Percentiles rank a stretch among this genome's conserved stretches.
Evolutionary conservation across 2,888 invertebrate species (phyloP).

Genomic region (Antitype chi): DNA sequence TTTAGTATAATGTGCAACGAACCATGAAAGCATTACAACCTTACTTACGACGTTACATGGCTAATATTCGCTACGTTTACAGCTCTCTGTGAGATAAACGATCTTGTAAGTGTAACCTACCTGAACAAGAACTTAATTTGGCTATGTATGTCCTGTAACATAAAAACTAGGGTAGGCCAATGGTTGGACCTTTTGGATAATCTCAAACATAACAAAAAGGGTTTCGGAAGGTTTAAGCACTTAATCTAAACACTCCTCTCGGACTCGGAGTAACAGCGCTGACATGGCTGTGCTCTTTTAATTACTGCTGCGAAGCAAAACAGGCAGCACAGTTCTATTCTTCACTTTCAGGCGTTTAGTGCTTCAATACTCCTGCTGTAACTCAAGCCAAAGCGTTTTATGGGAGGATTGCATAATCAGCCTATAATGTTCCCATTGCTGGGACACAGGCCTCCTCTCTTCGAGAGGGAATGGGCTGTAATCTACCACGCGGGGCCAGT

Average conservation of each 20-base stretch:
- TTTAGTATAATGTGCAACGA: slow-evolving; percentile 76
- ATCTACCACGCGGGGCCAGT: too few species aligned
- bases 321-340: not conserved
- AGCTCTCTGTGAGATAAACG: slow-evolving; percentile 54
- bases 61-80: slow-evolving; percentile 69
- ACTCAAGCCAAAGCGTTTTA: not conserved
- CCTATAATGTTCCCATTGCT: too few species aligned
- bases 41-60: slow-evolving; percentile 73
- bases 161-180: slow-evolving; percentile 25
- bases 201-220: slow-evolving; percentile 28
- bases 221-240: slow-evolving; percentile 2
- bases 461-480: too few species aligned
- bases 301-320: slow-evolving; percentile 6
- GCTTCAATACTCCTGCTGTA: too few species aligned
- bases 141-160: slow-evolving; percentile 22
- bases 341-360: not conserved
- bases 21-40: slow-evolving; percentile 78
- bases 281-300: slow-evolving; percentile 5
- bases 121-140: slow-evolving; percentile 44
- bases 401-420: not conserved
- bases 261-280: not conserved
- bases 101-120: slow-evolving; percentile 33
- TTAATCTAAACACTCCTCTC: slow-evolving; percentile 22
- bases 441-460: too few species aligned
- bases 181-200: slow-evolving; percentile 6